Percentiles rank a stretch among this genome's conserved stretches.
Conservation (phyloP, 2,888 invertebrate species). For the Volucella inanis region DNA sequence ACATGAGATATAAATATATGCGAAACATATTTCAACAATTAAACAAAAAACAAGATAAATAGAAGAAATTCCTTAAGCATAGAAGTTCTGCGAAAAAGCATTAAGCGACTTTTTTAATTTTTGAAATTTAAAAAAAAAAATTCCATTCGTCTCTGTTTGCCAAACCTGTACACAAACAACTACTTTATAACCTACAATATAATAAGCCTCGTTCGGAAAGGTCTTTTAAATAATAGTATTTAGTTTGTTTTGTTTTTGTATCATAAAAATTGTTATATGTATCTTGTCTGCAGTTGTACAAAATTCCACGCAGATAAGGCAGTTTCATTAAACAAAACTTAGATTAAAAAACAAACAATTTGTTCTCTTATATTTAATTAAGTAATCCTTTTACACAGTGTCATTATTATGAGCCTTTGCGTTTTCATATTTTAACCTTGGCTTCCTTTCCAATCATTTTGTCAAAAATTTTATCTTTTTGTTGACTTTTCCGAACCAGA, state of each 20-base stretch:
- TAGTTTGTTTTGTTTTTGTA: constrained; percentile 13
- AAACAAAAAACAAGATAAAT: neutral
- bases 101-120: constrained; percentile 39
- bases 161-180: constrained; percentile 55
- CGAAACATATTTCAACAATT: neutral
- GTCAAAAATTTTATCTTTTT: constrained; percentile 2
- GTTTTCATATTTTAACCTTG: neutral
- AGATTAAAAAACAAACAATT: too few relatives aligned
- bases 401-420: too few relatives aligned
- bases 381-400: too few relatives aligned
- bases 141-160: constrained; percentile 9
- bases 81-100: constrained; percentile 43
- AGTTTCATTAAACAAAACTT: neutral
- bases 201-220: constrained; percentile 63
- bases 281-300: constrained; percentile 52
- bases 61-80: neutral
- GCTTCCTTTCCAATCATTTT: neutral
- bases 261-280: too few relatives aligned
- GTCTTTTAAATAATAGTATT: constrained; percentile 3
- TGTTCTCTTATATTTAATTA: too few relatives aligned
- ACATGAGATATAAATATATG: too few relatives aligned
- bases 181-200: constrained; percentile 38
- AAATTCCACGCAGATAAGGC: constrained; percentile 65
- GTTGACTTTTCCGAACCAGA: constrained; percentile 53
- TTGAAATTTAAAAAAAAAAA: constrained; percentile 3